A percentile compares a stretch with the other conserved stretches of the same genome.
Conservation (phyloP, 2,888 invertebrate species). For the Drosophila kokeensis region DNA sequence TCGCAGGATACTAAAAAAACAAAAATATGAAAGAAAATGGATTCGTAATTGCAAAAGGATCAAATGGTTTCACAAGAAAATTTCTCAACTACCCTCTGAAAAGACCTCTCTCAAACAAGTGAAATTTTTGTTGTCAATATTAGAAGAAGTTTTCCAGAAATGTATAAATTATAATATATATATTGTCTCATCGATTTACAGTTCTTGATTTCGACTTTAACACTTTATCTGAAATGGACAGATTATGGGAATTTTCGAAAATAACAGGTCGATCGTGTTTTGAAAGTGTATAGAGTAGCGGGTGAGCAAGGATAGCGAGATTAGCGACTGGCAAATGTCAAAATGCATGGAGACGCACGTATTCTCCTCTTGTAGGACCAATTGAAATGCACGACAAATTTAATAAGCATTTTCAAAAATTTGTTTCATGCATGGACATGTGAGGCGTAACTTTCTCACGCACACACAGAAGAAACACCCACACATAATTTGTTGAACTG, state of each 20-base stretch:
- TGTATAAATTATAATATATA: not conserved
- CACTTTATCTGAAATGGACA: not conserved
- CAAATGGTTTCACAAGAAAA: not conserved
- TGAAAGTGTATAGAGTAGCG: not conserved
- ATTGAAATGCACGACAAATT: slow-evolving; percentile 71
- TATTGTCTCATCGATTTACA: not conserved
- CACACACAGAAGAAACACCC: slow-evolving; percentile 11
- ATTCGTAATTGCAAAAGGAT: not conserved
- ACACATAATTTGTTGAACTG: slow-evolving; percentile 66
- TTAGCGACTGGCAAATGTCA: not conserved
- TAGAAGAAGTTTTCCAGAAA: not conserved
- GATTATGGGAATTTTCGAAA: not conserved
- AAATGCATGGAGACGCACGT: slow-evolving; percentile 33
- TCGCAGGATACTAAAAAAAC: not conserved
- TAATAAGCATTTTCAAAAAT: slow-evolving; percentile 75
- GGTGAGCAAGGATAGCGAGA: not conserved
- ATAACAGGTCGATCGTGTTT: not conserved
- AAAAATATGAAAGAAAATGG: not conserved
- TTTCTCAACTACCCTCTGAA: not conserved
- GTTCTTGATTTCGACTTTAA: not conserved
- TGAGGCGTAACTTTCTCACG: slow-evolving; percentile 42
- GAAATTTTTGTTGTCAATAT: not conserved
- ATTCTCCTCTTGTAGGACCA: slow-evolving; percentile 40
- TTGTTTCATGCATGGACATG: slow-evolving; percentile 69
- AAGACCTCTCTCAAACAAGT: not conserved